phyloP scores from a whole-genome alignment of 2,888 invertebrate species.

The Mesochorus sp. region DNA sequence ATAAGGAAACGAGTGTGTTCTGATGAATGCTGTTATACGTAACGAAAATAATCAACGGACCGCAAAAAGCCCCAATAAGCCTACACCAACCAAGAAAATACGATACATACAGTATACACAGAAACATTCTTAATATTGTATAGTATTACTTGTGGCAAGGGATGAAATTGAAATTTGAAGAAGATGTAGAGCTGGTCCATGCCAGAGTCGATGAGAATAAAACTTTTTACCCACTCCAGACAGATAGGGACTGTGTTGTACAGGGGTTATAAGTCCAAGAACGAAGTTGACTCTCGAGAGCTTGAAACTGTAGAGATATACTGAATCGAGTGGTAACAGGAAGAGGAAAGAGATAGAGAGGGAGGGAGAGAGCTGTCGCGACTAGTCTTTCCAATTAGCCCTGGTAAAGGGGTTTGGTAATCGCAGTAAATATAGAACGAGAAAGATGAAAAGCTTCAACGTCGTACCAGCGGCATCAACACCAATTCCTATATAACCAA shows the following conservation, averaged over 20 bases:
- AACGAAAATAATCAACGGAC: slow-evolving; percentile 71
- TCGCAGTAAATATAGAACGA: slow-evolving; percentile 62
- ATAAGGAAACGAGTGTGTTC: slow-evolving; percentile 33
- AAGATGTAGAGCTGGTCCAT: slow-evolving; percentile 13
- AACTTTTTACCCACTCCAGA: slow-evolving; percentile 62
- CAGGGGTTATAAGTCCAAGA: slow-evolving; percentile 31
- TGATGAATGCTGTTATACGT: slow-evolving; percentile 59
- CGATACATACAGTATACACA: neutral
- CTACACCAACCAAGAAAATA: slow-evolving; percentile 31
- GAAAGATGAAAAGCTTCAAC: slow-evolving; percentile 10
- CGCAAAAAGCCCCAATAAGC: slow-evolving; percentile 63
- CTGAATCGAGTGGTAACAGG: slow-evolving; percentile 15
- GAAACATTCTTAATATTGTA: slow-evolving; percentile 40
- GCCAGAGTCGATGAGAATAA: slow-evolving; percentile 59
- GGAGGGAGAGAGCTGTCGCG: slow-evolving; percentile 53
- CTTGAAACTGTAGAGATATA: slow-evolving; percentile 18
- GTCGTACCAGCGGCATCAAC: slow-evolving; percentile 19
- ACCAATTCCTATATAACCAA: slow-evolving; percentile 17
- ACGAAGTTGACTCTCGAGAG: slow-evolving; percentile 17
- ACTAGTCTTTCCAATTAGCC: slow-evolving; percentile 73
- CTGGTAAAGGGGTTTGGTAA: slow-evolving; percentile 58
- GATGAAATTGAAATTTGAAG: slow-evolving; percentile 21
- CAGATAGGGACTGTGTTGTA: slow-evolving; percentile 19
- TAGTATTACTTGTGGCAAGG: neutral
- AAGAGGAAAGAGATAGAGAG: neutral